phyloP scores from a whole-genome alignment of 2,113 vertebrate genomes.

The Megaceryle maxima region DNA sequence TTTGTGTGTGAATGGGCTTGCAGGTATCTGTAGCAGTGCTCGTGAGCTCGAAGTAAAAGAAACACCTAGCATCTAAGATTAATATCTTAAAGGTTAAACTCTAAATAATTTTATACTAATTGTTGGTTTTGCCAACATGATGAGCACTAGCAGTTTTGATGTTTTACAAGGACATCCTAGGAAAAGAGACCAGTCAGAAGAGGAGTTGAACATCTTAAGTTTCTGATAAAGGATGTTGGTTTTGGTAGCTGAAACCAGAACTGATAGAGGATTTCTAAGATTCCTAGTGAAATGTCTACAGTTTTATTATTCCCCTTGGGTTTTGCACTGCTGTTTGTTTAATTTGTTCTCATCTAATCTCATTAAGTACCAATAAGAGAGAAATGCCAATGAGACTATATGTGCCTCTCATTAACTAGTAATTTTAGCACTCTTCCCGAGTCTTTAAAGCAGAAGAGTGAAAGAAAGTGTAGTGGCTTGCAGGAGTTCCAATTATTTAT shows the following conservation, averaged over 20 bases:
- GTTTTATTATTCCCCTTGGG: neutral
- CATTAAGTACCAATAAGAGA: constrained; percentile 34
- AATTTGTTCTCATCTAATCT: constrained; percentile 56
- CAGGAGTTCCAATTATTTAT: neutral
- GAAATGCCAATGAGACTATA: neutral
- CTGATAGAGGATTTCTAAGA: neutral
- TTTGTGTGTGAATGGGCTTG: neutral
- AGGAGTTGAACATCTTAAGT: neutral
- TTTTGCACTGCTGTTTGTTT: constrained; percentile 6
- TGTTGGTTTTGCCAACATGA: neutral
- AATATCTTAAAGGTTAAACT: neutral
- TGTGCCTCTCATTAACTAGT: constrained; percentile 36
- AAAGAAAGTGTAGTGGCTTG: neutral
- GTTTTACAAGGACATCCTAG: neutral
- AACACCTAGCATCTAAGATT: neutral
- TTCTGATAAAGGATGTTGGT: neutral
- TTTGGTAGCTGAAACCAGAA: neutral
- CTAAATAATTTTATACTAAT: neutral
- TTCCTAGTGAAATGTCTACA: neutral
- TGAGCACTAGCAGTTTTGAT: neutral
- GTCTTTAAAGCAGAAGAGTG: neutral
- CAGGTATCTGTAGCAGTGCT: fast-evolving
- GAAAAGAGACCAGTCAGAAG: neutral
- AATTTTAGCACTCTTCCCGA: neutral
- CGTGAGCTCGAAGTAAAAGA: neutral